A percentile compares a stretch with the other conserved stretches of the same genome.
Conservation (phyloP, 2,113 vertebrate genomes). For the Cyphomyrus discorhynchus region DNA sequence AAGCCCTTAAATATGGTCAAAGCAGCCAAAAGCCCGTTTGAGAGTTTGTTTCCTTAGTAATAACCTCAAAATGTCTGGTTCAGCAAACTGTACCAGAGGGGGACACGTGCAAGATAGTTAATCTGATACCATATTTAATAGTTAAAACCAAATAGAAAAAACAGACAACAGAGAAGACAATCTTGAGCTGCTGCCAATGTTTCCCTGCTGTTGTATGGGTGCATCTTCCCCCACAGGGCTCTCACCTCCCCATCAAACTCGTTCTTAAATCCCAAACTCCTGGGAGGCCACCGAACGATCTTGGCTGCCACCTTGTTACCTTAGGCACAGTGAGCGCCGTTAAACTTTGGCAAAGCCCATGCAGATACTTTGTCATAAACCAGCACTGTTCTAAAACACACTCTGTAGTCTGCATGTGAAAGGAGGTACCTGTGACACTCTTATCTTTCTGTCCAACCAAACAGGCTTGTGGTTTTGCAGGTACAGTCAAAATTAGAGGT, state of each 20-base stretch:
- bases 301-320: not conserved
- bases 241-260: not conserved
- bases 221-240: not conserved
- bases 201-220: not conserved
- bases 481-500: constrained; percentile 16
- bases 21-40: not conserved
- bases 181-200: not conserved
- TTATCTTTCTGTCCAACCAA: constrained; percentile 4
- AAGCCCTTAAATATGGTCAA: not conserved
- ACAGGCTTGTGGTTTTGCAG: constrained; percentile 14
- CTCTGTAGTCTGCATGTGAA: not conserved
- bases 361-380: not conserved
- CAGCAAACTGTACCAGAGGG: not conserved
- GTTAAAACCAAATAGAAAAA: not conserved
- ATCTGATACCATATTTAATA: not conserved
- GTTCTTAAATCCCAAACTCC: not conserved
- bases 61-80: not conserved
- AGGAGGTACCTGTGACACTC: not conserved
- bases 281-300: not conserved
- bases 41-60: not conserved
- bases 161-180: not conserved
- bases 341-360: not conserved
- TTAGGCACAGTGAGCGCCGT: not conserved
- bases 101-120: not conserved
- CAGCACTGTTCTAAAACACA: not conserved